Base-by-base conservation (phyloP, 2,113 vertebrate species). In the Salvelinus namaycush region DNA sequence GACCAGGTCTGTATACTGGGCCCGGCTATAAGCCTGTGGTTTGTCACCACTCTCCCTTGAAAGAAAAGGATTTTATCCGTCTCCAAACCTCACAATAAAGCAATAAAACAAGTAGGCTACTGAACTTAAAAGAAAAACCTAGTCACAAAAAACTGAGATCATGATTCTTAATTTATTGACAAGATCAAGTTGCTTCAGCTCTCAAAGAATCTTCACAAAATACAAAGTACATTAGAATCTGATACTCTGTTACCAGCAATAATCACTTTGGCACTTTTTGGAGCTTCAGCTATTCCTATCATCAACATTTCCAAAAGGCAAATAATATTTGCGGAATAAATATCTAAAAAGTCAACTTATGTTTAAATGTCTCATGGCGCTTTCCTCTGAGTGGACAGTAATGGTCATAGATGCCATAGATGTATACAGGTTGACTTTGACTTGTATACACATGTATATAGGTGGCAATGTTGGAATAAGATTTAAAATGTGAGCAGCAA, bases 261-360 rank as follows among this genome's bases (percentile, higher is more conserved):
- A 44, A 78, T 76, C 62, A 75, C 76, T 68, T 73, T 87, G 83
- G 85, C 71, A 82, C 79, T 76, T 68, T 11, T 66, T 13, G 60
- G 5, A 22, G 31, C 34, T 49, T 60, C 34, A 49, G 49, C 18
- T 68, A 69, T 18, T 54, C 39, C n/a, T 34, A 24, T 49, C 31
- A 31, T 71, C 70, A 64, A 64, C 22, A 69, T 65, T 34, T 57
- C 59, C 12, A 74, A 65, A 48, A 70, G 72, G 39, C 70, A 79
- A 70, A 48, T 68, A 72, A 14, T 27, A 73, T 67, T 77, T 44
- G 64, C 73, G 54, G 78, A 81, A 79, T 81, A 74, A 81, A 34
- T 72, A 83, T 27, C 72, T 81, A 78, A 79, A 77, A 73, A 81
- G 66, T 80, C 57, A 60, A 4, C 14, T 64, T 2, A 51, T 51